Evolutionary conservation across 2,888 invertebrate genomes (phyloP), one percentile per base, ranked within the genome.

Genomic region (Dynastes maya): DNA sequence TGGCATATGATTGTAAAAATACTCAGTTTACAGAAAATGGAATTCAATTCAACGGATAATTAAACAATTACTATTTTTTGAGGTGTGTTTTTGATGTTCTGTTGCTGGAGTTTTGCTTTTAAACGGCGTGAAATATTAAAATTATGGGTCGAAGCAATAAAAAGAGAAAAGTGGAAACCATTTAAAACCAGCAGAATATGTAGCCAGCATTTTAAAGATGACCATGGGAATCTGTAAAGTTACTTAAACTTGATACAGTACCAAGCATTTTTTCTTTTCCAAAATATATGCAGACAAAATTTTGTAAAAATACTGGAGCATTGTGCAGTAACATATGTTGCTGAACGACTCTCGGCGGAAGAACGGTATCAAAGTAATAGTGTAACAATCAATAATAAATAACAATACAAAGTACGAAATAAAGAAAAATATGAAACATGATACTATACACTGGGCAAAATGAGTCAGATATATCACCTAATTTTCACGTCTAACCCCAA

Each of bases 141-240:
- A 32, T 63, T 63, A 27, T 63, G 63, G 63, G 6, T 63, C 3
- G 29, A 63, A 63, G 63, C 63, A 27, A 63, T 63, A 29, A 63
- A 29, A 32, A 22, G 63, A 27, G 27, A 63, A 29, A 63, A 63
- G 5, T 70, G 70, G 70, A 40, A 70, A 16, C 70, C 51, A 27
- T 70, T 51, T 5, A 70, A 49, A 70, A 51, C 49, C 8, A 70
- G 70, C 22, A 45, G 53, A 53, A 49, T 70, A 51, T 70, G 70
- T 70, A 40, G 70, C 16, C 49, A 51, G 22, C 70, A 70, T 70
- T 70, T 70, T 51, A 6, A 22, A 70, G 51, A 70, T 45, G 27
- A 53, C 70, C 53, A 16, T 22, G 70, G 51, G 22, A 16, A 16
- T 27, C 27, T 70, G 27, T 13, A 45, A 70, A 51, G 40, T 49